Evolutionary conservation across 1,140 invertebrate genomes (phyloP), one percentile per base, ranked within the genome.

Genomic region (Tachypleus tridentatus): DNA sequence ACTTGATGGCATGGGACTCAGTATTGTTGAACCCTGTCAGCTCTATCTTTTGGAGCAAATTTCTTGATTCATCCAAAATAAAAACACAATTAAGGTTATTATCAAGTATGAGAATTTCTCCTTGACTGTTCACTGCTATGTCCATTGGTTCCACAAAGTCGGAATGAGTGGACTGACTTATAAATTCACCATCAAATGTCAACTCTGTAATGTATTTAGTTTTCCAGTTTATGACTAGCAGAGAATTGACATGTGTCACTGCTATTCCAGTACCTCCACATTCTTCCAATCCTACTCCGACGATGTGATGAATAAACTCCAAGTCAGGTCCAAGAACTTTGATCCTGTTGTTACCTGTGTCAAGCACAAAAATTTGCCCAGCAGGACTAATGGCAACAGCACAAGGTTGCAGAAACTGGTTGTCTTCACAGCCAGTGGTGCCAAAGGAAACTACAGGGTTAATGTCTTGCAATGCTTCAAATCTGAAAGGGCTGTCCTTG

Each of bases 341-440:
- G 49, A 96, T 88, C 58, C 93, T 78, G 10, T 87, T 90, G 77
- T 95, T 96, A n/a, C 91, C 91, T 4, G 91, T 93, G 76, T 94
- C 91, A 29, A 93, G 80, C 51, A 94, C 84, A 76, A 89, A 94
- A 51, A 93, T 80, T 62, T 82, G 80, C 54, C 82, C 79, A 58
- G 60, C 51, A 49, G 54, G 48, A 64, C 84, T 81, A 8, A 79
- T 79, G 8, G 86, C 85, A 3, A 93, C 79, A 4, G 86, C 86
- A 5, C 92, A 89, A 47, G 91, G 91, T 76, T 94, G 91, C 70
- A 84, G 82, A 73, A 94, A 88, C 73, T 90, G 86, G 61, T 88
- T 85, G 72, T 86, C 85, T 29, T 86, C 87, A 60, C 83, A 82
- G 56, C 90, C 90, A 58, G 83, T 78, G 7, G 76, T 76, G 7